phyloP scores from a whole-genome alignment of 2,888 invertebrate species.

The Subacronicta megacephala region DNA sequence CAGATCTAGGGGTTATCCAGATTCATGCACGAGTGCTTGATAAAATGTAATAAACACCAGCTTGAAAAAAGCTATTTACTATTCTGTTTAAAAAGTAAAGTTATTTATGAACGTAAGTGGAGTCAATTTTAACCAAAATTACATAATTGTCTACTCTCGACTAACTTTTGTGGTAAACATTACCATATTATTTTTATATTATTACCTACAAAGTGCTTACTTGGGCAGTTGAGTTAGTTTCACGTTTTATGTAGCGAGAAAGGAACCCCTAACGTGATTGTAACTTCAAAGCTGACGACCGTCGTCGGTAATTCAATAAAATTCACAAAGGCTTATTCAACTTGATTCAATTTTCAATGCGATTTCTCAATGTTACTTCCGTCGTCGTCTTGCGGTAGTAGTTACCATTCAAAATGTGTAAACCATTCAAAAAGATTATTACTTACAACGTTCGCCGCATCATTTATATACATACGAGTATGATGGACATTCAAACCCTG shows the following conservation, averaged over 20 bases:
- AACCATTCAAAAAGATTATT: too few species aligned
- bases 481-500: too few species aligned
- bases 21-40: constrained; percentile 3
- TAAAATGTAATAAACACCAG: constrained; percentile 3
- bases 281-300: constrained; percentile 33
- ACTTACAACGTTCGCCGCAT: too few species aligned
- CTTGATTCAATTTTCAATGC: constrained; percentile 40
- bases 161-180: too few species aligned
- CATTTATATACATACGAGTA: too few species aligned
- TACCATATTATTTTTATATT: constrained; percentile 4
- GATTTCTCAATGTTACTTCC: constrained; percentile 28
- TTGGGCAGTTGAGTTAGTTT: constrained; percentile 15
- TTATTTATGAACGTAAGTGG: too few species aligned
- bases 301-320: constrained; percentile 30
- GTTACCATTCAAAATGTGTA: neutral
- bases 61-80: neutral
- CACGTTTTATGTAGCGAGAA: constrained; percentile 29
- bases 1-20: constrained; percentile 2
- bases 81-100: neutral
- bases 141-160: too few species aligned
- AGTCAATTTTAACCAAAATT: too few species aligned
- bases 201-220: constrained; percentile 6
- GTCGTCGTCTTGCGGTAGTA: constrained; percentile 2
- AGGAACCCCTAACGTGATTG: constrained; percentile 32
- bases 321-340: constrained; percentile 14